Evolutionary conservation across 2,113 vertebrate species (phyloP).

Genomic region (Podarcis cretensis): DNA sequence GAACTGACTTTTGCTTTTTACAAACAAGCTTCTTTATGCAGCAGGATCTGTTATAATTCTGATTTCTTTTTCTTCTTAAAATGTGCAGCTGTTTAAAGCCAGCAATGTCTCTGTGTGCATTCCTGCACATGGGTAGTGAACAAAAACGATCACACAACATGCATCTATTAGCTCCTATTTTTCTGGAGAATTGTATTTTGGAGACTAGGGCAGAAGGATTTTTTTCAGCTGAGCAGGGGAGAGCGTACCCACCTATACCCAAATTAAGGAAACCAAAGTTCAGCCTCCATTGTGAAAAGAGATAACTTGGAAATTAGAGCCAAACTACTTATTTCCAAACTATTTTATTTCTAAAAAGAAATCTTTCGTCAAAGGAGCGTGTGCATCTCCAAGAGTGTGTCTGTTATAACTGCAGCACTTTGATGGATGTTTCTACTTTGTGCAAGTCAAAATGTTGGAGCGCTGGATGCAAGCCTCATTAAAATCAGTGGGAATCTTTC

Average conservation of each 20-base stretch:
- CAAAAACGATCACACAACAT: not conserved
- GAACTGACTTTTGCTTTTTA: no score
- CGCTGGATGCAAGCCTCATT: constrained; percentile 1
- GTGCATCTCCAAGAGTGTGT: not conserved
- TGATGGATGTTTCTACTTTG: not conserved
- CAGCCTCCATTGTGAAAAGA: not conserved
- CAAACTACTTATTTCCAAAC: not conserved
- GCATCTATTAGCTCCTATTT: not conserved
- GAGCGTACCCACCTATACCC: no score
- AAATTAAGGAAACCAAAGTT: not conserved
- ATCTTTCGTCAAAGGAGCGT: no score
- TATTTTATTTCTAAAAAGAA: not conserved
- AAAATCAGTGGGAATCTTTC: constrained; percentile 1
- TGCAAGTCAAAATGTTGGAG: not conserved
- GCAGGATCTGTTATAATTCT: no score
- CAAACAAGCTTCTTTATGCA: no score
- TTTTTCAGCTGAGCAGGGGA: not conserved
- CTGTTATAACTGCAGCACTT: not conserved
- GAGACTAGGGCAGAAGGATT: not conserved
- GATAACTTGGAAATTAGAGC: not conserved
- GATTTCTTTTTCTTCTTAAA: not conserved
- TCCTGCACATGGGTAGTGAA: not conserved
- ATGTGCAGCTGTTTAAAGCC: not conserved
- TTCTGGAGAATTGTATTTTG: not conserved
- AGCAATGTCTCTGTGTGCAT: not conserved